phyloP scores from a whole-genome alignment of 2,888 invertebrate genomes.

The Pherbina coryleti region DNA sequence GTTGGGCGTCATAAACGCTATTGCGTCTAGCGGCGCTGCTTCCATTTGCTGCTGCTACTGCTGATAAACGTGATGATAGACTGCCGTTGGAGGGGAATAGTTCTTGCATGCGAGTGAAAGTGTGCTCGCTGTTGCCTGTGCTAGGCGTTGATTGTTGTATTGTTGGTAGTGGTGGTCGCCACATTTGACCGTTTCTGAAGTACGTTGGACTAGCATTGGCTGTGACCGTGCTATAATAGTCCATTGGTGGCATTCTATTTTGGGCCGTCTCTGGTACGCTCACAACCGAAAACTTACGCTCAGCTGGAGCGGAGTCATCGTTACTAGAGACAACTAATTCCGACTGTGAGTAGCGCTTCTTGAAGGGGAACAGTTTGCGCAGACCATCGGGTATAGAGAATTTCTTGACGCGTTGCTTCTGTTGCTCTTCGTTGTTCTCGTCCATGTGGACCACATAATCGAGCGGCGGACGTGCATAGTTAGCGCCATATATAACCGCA shows the following conservation, averaged over 20 bases:
- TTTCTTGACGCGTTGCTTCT: constrained; percentile 56
- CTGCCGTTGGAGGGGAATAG: constrained; percentile 50
- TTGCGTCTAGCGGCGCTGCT: constrained; percentile 46
- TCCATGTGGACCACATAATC: constrained; percentile 58
- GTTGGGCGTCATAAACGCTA: constrained; percentile 50
- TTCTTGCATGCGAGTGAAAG: neutral
- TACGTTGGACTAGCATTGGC: constrained; percentile 55
- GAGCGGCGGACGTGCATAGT: constrained; percentile 44
- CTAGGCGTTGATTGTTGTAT: constrained; percentile 27
- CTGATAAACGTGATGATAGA: constrained; percentile 44
- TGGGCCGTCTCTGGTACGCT: constrained; percentile 62
- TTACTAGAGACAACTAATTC: constrained; percentile 44
- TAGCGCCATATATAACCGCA: constrained; percentile 52
- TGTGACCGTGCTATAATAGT: constrained; percentile 63
- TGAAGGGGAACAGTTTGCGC: constrained; percentile 65
- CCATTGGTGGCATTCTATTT: constrained; percentile 50
- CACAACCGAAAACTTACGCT: constrained; percentile 62
- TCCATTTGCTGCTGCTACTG: constrained; percentile 9
- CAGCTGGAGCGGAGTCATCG: constrained; percentile 39
- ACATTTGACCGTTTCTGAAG: constrained; percentile 52
- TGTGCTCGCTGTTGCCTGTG: neutral
- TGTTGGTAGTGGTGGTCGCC: constrained; percentile 28
- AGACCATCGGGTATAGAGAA: constrained; percentile 67
- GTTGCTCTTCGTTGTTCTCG: constrained; percentile 52
- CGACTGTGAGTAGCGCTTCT: constrained; percentile 63